Percentiles rank a stretch among this genome's conserved stretches.
These are phyloP conservation scores for Ophion slaviceki DNA, from an alignment of 2,888 invertebrate genomes.

Conservation along the genomic window DNA sequence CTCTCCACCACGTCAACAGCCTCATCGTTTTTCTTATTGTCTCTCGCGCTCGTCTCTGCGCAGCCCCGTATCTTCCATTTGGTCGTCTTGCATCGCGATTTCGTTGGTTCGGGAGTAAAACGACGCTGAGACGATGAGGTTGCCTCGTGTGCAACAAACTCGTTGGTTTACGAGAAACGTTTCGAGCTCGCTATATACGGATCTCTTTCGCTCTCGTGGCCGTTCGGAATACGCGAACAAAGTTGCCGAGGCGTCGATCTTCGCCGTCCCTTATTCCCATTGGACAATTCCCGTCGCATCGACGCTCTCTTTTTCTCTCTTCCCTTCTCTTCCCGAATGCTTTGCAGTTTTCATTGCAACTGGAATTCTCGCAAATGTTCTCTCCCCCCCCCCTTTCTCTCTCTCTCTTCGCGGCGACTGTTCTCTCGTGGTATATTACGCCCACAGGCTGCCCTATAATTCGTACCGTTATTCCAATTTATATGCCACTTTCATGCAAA, in stretches of 20 bases:
- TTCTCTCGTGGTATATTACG: slow-evolving; percentile 10
- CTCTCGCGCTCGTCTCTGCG: slow-evolving; percentile 26
- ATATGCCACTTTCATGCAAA: slow-evolving; percentile 21
- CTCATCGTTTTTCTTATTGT: slow-evolving; percentile 31
- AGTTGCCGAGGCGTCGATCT: slow-evolving; percentile 60
- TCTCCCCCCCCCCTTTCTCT: neutral
- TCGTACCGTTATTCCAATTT: slow-evolving; percentile 49
- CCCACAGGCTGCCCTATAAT: slow-evolving; percentile 42
- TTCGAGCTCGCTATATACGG: slow-evolving; percentile 20
- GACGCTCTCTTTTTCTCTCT: slow-evolving; percentile 27
- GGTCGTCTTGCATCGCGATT: slow-evolving; percentile 48
- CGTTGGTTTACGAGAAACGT: slow-evolving; percentile 68
- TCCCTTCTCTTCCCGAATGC: slow-evolving; percentile 31
- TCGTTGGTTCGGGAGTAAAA: slow-evolving; percentile 62
- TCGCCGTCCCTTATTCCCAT: slow-evolving; percentile 53
- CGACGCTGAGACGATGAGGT: slow-evolving; percentile 46
- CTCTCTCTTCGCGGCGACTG: neutral
- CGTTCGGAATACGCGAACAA: slow-evolving; percentile 55
- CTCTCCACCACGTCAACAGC: slow-evolving; percentile 25
- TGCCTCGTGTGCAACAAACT: slow-evolving; percentile 67
- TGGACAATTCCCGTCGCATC: slow-evolving; percentile 61
- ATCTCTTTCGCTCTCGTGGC: slow-evolving; percentile 36
- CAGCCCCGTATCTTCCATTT: slow-evolving; percentile 20
- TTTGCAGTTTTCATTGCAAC: slow-evolving; percentile 58
- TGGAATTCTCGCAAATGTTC: slow-evolving; percentile 41